Base-by-base conservation (phyloP, 37 sponge, comb jelly and placozoan species). In the Halisarca cf. caerulea region DNA sequence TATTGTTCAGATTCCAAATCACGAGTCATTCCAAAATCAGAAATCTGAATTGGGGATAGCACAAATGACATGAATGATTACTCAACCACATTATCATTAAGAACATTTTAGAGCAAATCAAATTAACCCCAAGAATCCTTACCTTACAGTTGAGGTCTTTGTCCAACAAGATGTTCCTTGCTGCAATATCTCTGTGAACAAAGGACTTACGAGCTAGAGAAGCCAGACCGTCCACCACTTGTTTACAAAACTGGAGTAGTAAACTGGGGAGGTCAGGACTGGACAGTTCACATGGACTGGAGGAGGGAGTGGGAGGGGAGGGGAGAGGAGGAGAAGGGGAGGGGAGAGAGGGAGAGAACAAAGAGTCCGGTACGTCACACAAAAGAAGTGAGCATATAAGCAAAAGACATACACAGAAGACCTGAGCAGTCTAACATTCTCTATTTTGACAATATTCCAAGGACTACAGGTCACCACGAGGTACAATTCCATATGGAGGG, bases 1-100 rank as follows among this genome's bases (percentile, higher is more conserved):
- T 74, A 74, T n/a, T 20, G 36, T 1, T 2, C 77, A n/a, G 36
- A 42, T 1, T 74, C 77, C 6, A 74, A 25, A 41, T 74, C 77
- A 40, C 77, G 42, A 25, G 41, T 74, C 77, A 74, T 74, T 43
- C 77, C 77, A 43, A 74, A 74, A 74, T 74, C 77, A 74, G 77
- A 74, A 24, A 74, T 74, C 77, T 74, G 69, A 30, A 27, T 30
- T 68, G 34, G 69, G 4, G 28, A 68, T 30, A 34, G 33, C 2
- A 6, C n/a, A 47, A 47, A 6, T 47, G n/a, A n/a, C n/a, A n/a
- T n/a, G n/a, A n/a, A n/a, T n/a, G n/a, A n/a, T n/a, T n/a, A n/a
- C n/a, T n/a, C n/a, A n/a, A n/a, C n/a, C n/a, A n/a, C n/a, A n/a
- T n/a, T n/a, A n/a, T n/a, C n/a, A n/a, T n/a, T n/a, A n/a, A n/a